Conservation (phyloP, 2,797 vertebrate genomes). For the Chrosomus eos region DNA sequence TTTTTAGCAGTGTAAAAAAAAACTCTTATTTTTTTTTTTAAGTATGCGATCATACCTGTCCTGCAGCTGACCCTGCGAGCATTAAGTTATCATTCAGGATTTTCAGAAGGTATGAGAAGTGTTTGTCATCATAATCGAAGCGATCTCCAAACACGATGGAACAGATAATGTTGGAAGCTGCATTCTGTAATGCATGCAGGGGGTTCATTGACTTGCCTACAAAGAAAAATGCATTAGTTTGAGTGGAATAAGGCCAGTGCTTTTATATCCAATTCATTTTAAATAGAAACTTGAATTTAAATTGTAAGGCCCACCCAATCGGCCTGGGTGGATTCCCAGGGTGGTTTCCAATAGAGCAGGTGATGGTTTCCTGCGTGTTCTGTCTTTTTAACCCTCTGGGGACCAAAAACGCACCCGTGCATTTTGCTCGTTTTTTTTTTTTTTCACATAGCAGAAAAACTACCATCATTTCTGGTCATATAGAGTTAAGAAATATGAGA, state of each 20-base stretch:
- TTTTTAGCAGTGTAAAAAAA: background rate
- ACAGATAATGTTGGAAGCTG: constrained; percentile 64
- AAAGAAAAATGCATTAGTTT: background rate
- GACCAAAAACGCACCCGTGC: too few species aligned
- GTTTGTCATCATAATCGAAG: constrained; percentile 58
- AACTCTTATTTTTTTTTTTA: too few species aligned
- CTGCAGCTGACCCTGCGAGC: constrained; percentile 22
- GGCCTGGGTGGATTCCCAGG: too few species aligned
- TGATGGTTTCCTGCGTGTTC: too few species aligned
- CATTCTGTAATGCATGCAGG: constrained; percentile 45
- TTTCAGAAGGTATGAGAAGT: constrained; percentile 38
- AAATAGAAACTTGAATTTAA: background rate
- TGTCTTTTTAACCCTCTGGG: too few species aligned
- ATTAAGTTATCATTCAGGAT: background rate
- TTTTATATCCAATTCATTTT: background rate
- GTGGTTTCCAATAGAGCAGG: too few species aligned
- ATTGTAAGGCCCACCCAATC: too few species aligned
- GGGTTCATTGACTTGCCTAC: constrained; percentile 62
- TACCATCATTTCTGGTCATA: too few species aligned
- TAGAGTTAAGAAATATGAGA: too few species aligned
- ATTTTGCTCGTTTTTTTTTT: too few species aligned
- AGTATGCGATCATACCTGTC: constrained; percentile 25
- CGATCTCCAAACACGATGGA: constrained; percentile 60
- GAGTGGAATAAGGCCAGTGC: background rate
- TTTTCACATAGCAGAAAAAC: too few species aligned